phyloP scores from a whole-genome alignment of 92 coral and sea anemone genomes.

The Micromussa lordhowensis region DNA sequence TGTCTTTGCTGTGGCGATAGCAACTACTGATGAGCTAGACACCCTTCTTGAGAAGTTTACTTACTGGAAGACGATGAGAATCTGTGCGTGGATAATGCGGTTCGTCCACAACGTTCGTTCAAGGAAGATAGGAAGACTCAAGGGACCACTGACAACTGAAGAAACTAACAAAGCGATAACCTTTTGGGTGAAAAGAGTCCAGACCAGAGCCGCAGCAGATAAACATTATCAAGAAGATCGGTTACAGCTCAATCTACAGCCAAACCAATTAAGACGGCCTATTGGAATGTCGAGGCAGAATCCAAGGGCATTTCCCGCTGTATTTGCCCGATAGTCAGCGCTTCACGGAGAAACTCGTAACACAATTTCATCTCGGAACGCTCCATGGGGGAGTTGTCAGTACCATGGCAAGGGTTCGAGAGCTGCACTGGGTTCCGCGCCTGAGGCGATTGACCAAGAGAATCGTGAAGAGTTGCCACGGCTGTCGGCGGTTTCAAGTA shows the following conservation, averaged over 20 bases:
- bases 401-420: constrained; percentile 5
- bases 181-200: not conserved
- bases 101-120: constrained; percentile 33
- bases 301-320: not conserved
- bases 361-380: not conserved
- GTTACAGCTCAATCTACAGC: constrained; percentile 20
- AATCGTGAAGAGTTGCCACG: not conserved
- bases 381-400: not conserved
- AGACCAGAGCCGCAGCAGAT: constrained; percentile 5
- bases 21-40: constrained; percentile 50
- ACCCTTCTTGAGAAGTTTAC: constrained; percentile 36
- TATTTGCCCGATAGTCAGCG: not conserved
- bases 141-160: constrained; percentile 32
- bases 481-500: constrained; percentile 4
- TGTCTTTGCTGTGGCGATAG: constrained; percentile 61
- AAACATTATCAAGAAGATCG: constrained; percentile 25
- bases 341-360: not conserved
- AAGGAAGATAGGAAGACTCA: not conserved
- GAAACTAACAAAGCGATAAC: constrained; percentile 22
- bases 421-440: not conserved
- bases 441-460: not conserved
- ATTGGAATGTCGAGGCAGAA: no score
- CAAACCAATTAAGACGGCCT: not conserved
- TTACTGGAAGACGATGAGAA: constrained; percentile 40
- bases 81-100: constrained; percentile 30